Evolutionary conservation across 2,888 invertebrate genomes (phyloP).

Genomic region (Drosophila nigritarsus): DNA sequence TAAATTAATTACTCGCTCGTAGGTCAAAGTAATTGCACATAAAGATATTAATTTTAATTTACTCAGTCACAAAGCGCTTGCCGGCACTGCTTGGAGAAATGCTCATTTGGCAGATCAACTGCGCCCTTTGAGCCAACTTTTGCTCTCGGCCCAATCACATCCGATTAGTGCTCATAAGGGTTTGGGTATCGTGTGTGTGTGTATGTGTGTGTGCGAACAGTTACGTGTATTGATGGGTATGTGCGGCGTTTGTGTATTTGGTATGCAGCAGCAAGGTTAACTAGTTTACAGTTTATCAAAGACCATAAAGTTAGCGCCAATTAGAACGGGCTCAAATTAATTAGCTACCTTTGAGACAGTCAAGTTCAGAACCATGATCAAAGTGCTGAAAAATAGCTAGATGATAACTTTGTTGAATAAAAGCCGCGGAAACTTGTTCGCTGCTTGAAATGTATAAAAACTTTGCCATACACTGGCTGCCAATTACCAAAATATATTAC

Average conservation of each 20-base stretch:
- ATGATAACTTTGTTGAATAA: neutral
- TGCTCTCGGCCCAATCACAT: slow-evolving; percentile 26
- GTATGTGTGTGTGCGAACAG: neutral
- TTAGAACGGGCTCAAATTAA: slow-evolving; percentile 1
- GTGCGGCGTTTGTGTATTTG: neutral
- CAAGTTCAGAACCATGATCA: neutral
- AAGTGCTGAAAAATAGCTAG: neutral
- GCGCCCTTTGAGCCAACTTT: slow-evolving; percentile 9
- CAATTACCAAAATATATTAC: neutral
- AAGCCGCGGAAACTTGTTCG: neutral
- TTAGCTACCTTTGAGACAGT: slow-evolving; percentile 7
- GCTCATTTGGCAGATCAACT: slow-evolving; percentile 13
- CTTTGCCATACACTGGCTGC: neutral
- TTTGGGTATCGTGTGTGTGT: neutral
- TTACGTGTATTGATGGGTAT: neutral
- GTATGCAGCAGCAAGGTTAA: slow-evolving; percentile 6
- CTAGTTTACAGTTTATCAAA: slow-evolving; percentile 31
- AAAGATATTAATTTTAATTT: slow-evolving; percentile 40
- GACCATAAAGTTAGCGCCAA: slow-evolving; percentile 8
- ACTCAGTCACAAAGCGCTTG: neutral
- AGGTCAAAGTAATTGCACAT: slow-evolving; percentile 26
- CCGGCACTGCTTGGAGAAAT: neutral
- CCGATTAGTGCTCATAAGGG: slow-evolving; percentile 51
- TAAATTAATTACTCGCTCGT: neutral
- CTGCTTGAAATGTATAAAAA: neutral